phyloP scores from a whole-genome alignment of 2,797 vertebrate species.

The Thalassophryne amazonica region DNA sequence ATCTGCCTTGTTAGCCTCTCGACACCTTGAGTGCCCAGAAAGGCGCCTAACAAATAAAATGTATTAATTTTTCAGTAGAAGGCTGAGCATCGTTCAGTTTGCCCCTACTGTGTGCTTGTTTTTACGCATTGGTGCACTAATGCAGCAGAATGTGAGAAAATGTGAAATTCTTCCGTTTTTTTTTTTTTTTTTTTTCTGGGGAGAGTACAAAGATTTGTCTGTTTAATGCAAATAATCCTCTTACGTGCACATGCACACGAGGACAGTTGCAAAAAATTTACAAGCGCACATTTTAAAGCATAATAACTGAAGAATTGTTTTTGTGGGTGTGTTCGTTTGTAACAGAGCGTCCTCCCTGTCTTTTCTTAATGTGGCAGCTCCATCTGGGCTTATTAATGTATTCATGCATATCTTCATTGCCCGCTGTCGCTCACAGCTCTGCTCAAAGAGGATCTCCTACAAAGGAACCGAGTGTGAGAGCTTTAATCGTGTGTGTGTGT shows the following conservation, averaged over 20 bases:
- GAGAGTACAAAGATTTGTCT: conserved; percentile 22
- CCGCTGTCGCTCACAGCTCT: conserved; percentile 23
- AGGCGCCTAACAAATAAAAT: no score
- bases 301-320: not conserved
- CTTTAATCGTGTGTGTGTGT: not conserved
- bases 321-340: not conserved
- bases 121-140: not conserved
- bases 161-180: conserved; percentile 14
- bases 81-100: not conserved
- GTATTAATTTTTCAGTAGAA: not conserved
- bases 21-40: not conserved
- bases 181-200: conserved; percentile 28
- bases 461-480: conserved; percentile 8
- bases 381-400: conserved; percentile 32
- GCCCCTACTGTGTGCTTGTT: no score
- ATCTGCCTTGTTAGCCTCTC: not conserved
- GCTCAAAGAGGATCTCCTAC: conserved; percentile 4
- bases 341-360: not conserved
- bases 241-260: conserved; percentile 32
- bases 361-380: not conserved
- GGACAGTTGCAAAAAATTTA: conserved; percentile 6
- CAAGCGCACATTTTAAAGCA: conserved; percentile 3
- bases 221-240: conserved; percentile 58
- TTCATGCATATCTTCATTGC: conserved; percentile 42
- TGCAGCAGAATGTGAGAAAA: not conserved